Base-by-base conservation (phyloP, 2,888 invertebrate genomes). In the Cyclophora albipunctata region DNA sequence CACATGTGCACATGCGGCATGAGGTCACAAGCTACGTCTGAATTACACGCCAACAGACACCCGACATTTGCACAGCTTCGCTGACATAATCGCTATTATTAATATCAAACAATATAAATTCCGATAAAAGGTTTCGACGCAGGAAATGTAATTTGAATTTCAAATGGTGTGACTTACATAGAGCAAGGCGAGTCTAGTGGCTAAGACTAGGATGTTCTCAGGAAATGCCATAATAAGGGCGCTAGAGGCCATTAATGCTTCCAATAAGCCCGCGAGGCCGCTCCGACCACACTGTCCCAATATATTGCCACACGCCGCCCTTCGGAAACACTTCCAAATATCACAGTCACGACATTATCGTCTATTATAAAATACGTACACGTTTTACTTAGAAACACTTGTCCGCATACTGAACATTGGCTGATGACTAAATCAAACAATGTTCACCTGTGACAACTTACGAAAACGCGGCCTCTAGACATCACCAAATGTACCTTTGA, bases 391-490 rank as follows among this genome's bases (percentile, higher is more conserved):
- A 53, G n/a, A 55, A 57, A 55, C 53, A 53, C 51, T 52, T 46
- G 49, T 59, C 52, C 54, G 53, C 57, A 56, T 59, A 60, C 58
- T 54, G 48, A 54, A 57, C 50, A 52, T 20, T 20, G 45, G 42
- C 52, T 60, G 63, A 71, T 69, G 68, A 69, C 55, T 67, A 70
- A 65, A 57, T 62, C 65, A 76, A 77, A 73, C 74, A 68, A 54
- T 69, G 59, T 62, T 67, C 69, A 73, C 67, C 67, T 71, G 68
- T 71, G 66, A 71, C 69, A 74, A 72, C 67, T 70, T 60, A 66
- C 57, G 49, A 50, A 58, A 58, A 67, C 64, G 66, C 60, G 75
- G 75, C 80, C 79, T 73, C 75, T 62, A 60, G 62, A 66, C 60
- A 56, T 57, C 52, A 61, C 64, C 55, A 59, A 59, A 62, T 57